A percentile compares a stretch with the other conserved stretches of the same genome.
Evolutionary conservation across 1,140 invertebrate genomes (phyloP).

Genomic region (Scaptomyza pallida): DNA sequence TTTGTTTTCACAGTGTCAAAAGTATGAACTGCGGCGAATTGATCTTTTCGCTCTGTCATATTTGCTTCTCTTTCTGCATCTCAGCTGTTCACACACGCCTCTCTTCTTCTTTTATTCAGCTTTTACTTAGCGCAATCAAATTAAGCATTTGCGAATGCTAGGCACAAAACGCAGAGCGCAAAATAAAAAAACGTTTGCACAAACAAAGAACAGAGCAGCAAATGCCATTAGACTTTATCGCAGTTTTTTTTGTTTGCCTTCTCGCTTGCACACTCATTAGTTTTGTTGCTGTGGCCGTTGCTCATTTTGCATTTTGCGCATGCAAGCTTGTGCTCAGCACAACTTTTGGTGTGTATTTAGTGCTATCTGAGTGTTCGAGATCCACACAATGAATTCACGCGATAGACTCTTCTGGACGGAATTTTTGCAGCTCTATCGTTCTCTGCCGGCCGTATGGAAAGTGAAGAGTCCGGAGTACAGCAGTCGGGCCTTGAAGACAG

Average conservation of each 20-base stretch:
- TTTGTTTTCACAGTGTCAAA: too few species aligned
- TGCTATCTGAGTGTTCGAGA: slow-evolving; percentile 28
- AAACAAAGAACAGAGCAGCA: slow-evolving; percentile 11
- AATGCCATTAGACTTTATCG: too few species aligned
- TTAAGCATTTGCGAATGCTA: slow-evolving; percentile 6
- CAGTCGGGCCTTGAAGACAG: slow-evolving; percentile 46
- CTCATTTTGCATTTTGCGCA: slow-evolving; percentile 50
- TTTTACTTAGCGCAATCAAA: slow-evolving; percentile 25
- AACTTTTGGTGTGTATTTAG: slow-evolving; percentile 20
- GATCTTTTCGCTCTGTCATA: too few species aligned
- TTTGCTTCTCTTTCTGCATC: too few species aligned
- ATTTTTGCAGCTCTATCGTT: slow-evolving; percentile 75
- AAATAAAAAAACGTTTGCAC: slow-evolving; percentile 28
- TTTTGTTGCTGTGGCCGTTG: neutral
- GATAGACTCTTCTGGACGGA: slow-evolving; percentile 66
- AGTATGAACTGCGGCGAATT: too few species aligned
- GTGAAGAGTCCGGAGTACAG: slow-evolving; percentile 70
- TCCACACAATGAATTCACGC: slow-evolving; percentile 49
- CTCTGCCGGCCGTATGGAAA: slow-evolving; percentile 74
- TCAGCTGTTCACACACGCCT: neutral
- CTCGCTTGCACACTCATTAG: slow-evolving; percentile 7
- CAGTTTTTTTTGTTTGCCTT: neutral
- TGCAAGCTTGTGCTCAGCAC: slow-evolving; percentile 51
- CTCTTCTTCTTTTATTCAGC: neutral
- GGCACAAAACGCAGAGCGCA: slow-evolving; percentile 23